Evolutionary conservation across 2,888 invertebrate species (phyloP).

Genomic region (Eledona agricola): DNA sequence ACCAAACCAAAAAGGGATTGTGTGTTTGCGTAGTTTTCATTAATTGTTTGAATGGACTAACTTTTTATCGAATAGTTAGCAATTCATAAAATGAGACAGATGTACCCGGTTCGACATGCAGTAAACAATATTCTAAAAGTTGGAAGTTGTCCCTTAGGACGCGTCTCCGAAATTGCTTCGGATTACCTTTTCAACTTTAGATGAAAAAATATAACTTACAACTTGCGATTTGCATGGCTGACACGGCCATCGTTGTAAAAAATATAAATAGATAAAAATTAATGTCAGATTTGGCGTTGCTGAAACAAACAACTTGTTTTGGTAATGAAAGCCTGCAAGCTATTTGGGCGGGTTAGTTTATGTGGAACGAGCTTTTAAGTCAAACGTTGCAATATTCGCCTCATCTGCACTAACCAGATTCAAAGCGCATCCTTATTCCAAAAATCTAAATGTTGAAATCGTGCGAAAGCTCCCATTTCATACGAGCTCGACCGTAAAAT

Average conservation of each 20-base stretch:
- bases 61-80: slow-evolving; percentile 18
- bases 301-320: too few relatives aligned
- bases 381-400: too few relatives aligned
- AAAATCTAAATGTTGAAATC: too few relatives aligned
- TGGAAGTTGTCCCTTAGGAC: slow-evolving; percentile 44
- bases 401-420: too few relatives aligned
- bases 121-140: slow-evolving; percentile 51
- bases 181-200: slow-evolving; percentile 46
- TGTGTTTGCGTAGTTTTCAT: slow-evolving; percentile 16
- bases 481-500: slow-evolving; percentile 42
- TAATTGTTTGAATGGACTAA: slow-evolving; percentile 17
- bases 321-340: too few relatives aligned
- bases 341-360: too few relatives aligned
- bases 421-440: too few relatives aligned
- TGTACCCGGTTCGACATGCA: slow-evolving; percentile 38
- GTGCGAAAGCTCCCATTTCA: slow-evolving; percentile 25
- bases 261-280: too few relatives aligned
- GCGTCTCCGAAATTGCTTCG: slow-evolving; percentile 47
- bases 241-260: too few relatives aligned
- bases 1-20: not conserved
- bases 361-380: too few relatives aligned
- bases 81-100: slow-evolving; percentile 22
- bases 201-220: slow-evolving; percentile 43
- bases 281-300: too few relatives aligned
- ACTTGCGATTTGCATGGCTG: too few relatives aligned